These are phyloP conservation scores for Eupleurogrammus muticus DNA, from an alignment of 2,797 vertebrate species.

Conservation along the genomic window DNA sequence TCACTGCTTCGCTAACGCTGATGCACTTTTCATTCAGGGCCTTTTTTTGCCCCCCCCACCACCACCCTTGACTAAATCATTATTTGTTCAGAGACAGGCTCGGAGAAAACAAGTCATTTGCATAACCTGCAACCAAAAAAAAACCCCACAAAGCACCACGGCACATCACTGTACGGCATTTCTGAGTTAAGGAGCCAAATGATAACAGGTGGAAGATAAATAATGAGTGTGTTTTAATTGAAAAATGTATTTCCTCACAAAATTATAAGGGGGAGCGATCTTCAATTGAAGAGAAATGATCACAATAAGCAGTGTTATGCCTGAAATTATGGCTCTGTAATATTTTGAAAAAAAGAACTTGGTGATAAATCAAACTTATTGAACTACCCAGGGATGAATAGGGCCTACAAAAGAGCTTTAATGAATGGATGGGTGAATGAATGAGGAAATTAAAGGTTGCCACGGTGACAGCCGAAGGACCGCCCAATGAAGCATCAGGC, in stretches of 20 bases:
- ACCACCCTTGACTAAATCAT: constrained; percentile 44
- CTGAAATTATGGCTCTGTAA: no score
- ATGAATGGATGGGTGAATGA: no score
- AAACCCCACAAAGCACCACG: constrained; percentile 4
- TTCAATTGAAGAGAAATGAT: no score
- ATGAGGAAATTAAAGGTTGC: no score
- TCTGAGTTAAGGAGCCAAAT: constrained; percentile 10
- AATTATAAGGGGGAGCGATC: no score
- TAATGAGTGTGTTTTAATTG: constrained; percentile 1
- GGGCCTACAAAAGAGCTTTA: no score
- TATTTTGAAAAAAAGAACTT: no score
- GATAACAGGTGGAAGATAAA: constrained; percentile 23
- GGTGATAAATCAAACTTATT: no score
- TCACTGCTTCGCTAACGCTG: constrained; percentile 59
- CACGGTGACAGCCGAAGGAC: no score
- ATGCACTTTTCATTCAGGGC: constrained; percentile 59
- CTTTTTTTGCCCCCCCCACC: constrained; percentile 10
- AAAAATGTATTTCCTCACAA: constrained; percentile 10
- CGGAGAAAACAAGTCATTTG: constrained; percentile 53
- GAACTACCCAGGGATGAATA: no score
- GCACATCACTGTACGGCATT: constrained; percentile 17
- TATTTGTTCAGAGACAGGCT: constrained; percentile 52
- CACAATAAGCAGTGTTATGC: no score
- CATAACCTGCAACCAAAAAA: constrained; percentile 17
- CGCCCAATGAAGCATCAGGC: no score